Evolutionary conservation across 2,888 invertebrate species (phyloP), one percentile per base, ranked within the genome.

Genomic region (Lasius fuliginosus): DNA sequence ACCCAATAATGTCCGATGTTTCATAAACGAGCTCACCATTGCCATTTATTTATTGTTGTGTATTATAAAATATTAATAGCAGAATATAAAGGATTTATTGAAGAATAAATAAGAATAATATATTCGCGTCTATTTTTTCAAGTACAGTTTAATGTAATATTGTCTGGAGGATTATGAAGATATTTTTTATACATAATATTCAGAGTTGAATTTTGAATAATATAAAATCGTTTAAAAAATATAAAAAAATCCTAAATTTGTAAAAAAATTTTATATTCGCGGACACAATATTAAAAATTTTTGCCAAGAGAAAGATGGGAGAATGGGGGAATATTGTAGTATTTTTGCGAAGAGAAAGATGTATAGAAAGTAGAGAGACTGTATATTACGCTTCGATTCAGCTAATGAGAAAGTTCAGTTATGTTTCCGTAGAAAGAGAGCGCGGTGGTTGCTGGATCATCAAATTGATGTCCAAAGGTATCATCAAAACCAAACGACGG

Each of bases 391-490:
- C 69, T 23, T 69, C 68, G 84, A 75, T 86, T 87, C 84, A 56
- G 82, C 88, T 91, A 91, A 91, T 85, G 90, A 91, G 88, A 86
- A 88, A 88, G 86, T 87, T 89, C 87, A 79, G 75, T 65, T 85
- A 77, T 82, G 81, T 84, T 81, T 42, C 36, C 33, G 64, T 15
- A 58, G 30, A 15, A 27, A 30, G 40, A 53, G 30, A 60, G 56
- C 40, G 58, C 27, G 60, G 40, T 67, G 58, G 73, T 56, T 76
- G 65, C 60, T 58, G 67, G 82, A 56, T 89, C 82, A 82, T 86
- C 88, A 74, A 84, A 88, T 68, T 83, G 77, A 53, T 79, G 64
- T 27, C 68, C 68, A 65, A 85, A 64, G 86, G 86, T 89, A 89
- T 89, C 89, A 90, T 81, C 71, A 84, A 83, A 90, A 90, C 90